Conservation (phyloP, 2,113 vertebrate species). For the Chaenocephalus aceratus region DNA sequence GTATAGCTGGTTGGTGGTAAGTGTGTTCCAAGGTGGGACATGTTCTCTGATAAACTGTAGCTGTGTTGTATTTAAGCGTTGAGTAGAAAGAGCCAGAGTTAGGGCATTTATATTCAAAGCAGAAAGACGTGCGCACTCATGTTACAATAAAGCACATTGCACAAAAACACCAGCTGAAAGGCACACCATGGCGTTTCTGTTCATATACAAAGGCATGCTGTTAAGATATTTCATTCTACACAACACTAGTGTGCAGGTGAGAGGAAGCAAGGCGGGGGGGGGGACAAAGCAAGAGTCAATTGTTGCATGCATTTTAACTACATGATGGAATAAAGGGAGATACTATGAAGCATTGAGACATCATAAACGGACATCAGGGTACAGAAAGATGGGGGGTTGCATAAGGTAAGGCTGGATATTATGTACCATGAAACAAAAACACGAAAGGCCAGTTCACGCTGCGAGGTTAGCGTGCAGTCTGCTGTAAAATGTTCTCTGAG, state of each 20-base stretch:
- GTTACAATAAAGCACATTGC: background rate
- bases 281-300: conserved; percentile 2
- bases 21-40: background rate
- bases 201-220: conserved; percentile 10
- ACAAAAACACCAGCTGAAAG: conserved; percentile 1
- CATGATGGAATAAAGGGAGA: conserved; percentile 2
- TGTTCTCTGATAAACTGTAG: background rate
- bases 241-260: background rate
- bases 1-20: background rate
- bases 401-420: conserved; percentile 19
- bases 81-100: background rate
- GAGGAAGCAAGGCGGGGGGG: conserved; percentile 4
- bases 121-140: background rate
- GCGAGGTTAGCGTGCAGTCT: conserved; percentile 24
- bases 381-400: background rate
- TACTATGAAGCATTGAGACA: conserved; percentile 23
- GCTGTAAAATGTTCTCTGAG: conserved; percentile 58
- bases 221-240: conserved; percentile 13
- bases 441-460: conserved; percentile 37
- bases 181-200: background rate
- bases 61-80: background rate
- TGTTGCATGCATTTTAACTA: conserved; percentile 35
- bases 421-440: conserved; percentile 54
- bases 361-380: conserved; percentile 13
- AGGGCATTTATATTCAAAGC: conserved; percentile 8